A percentile compares a stretch with the other conserved stretches of the same genome.
Evolutionary conservation across 2,113 vertebrate species (phyloP).

Genomic region (Semnopithecus entellus): DNA sequence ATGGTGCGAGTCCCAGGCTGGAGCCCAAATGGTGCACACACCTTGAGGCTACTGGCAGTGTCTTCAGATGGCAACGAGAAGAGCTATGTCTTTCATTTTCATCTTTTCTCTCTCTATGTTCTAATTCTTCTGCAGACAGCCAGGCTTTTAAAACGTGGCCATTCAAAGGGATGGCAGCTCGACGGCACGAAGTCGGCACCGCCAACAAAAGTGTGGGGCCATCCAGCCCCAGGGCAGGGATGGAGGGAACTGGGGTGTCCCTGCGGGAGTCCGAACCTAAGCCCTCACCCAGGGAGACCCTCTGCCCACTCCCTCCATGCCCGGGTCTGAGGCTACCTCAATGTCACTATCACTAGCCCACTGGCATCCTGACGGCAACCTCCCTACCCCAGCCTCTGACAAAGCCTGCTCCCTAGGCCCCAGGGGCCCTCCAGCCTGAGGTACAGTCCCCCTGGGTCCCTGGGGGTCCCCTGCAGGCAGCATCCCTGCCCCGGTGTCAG

Average conservation of each 20-base stretch:
- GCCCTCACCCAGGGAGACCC: neutral
- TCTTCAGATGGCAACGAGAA: neutral
- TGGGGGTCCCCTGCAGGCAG: neutral
- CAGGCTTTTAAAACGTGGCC: rapidly evolving
- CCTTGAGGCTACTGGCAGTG: neutral
- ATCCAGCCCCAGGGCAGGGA: neutral
- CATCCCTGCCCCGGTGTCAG: neutral
- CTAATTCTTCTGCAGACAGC: neutral
- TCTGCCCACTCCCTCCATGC: neutral
- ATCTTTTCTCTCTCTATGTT: rapidly evolving
- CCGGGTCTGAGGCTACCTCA: rapidly evolving
- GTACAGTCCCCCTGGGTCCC: neutral
- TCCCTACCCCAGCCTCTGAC: neutral
- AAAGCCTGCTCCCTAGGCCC: neutral
- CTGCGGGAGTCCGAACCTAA: neutral
- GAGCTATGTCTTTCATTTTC: neutral
- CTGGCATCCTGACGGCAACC: neutral
- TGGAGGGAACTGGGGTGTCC: neutral
- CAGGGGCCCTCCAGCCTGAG: rapidly evolving
- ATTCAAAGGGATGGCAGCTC: rapidly evolving
- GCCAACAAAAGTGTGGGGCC: rapidly evolving
- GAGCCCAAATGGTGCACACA: neutral
- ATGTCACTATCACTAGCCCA: rapidly evolving
- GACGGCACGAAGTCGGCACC: rapidly evolving
- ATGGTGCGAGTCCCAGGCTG: neutral